These are phyloP conservation scores for Cantharis lateralis DNA, from an alignment of 2,888 invertebrate species.

Conservation along the genomic window DNA sequence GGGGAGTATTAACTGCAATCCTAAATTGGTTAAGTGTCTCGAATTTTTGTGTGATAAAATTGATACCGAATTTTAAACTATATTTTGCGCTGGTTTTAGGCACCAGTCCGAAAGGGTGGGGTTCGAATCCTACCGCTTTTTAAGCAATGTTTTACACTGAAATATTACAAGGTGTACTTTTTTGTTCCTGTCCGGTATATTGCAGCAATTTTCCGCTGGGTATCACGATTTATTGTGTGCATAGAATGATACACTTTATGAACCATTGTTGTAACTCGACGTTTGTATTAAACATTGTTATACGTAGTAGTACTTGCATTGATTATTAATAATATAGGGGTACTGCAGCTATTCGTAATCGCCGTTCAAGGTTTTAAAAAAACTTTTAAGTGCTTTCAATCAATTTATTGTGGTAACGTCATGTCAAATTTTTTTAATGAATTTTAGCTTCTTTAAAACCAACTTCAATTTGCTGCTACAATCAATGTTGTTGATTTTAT, in stretches of 20 bases:
- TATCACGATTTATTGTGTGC: background rate
- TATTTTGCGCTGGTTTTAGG: slow-evolving; percentile 79
- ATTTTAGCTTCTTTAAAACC: background rate
- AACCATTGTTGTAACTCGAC: background rate
- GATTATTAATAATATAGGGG: background rate
- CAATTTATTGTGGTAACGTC: background rate
- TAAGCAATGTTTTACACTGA: background rate
- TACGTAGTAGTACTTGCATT: background rate
- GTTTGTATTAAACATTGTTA: background rate
- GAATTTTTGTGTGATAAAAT: background rate
- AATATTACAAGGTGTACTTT: background rate
- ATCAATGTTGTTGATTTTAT: background rate
- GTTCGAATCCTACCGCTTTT: slow-evolving; percentile 55
- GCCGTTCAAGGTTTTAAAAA: background rate
- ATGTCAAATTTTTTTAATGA: background rate
- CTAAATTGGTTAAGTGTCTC: background rate
- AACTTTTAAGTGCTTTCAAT: background rate
- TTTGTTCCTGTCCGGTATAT: background rate
- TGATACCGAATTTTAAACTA: background rate
- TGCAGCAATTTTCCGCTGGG: background rate
- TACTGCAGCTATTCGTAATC: background rate
- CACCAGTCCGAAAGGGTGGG: slow-evolving; percentile 69
- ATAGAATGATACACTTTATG: background rate
- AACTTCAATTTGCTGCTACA: background rate
- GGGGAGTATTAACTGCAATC: background rate